Conservation (phyloP, 2,113 vertebrate species). For the Abramis brama region DNA sequence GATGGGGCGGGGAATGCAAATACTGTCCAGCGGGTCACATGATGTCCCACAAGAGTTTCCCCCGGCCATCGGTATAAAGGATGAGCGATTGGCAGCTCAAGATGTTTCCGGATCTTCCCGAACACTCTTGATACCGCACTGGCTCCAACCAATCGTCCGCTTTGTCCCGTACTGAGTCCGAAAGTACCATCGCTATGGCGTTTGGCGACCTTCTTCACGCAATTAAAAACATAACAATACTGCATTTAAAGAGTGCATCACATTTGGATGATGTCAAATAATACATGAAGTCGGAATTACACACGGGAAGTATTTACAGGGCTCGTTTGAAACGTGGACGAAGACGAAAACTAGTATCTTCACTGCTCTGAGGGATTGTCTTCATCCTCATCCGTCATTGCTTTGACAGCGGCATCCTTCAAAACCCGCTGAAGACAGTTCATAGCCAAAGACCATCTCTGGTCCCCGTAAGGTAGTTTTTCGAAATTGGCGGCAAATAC, state of each 20-base stretch:
- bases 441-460: conserved; percentile 28
- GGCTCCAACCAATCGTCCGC: conserved; percentile 15
- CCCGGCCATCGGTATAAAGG: conserved; percentile 20
- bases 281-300: conserved; percentile 58
- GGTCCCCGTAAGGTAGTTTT: conserved; percentile 38
- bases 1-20: conserved; percentile 28
- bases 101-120: conserved; percentile 45
- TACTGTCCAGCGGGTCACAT: conserved; percentile 26
- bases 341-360: conserved; percentile 32
- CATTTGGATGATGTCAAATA: conserved; percentile 55
- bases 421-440: conserved; percentile 35
- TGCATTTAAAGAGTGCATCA: conserved; percentile 61
- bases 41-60: background rate
- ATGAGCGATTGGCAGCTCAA: conserved; percentile 47
- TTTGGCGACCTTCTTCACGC: conserved; percentile 40
- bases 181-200: conserved; percentile 36
- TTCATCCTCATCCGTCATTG: conserved; percentile 30
- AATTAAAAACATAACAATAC: conserved; percentile 55
- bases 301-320: conserved; percentile 61
- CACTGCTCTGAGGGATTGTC: conserved; percentile 49
- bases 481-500: conserved; percentile 34
- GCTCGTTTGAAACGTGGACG: conserved; percentile 50
- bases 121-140: conserved; percentile 39
- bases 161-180: background rate
- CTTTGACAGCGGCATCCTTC: conserved; percentile 25